Conservation (phyloP, 92 coral and sea anemone genomes). For the Zoanthus sansibaricus region DNA sequence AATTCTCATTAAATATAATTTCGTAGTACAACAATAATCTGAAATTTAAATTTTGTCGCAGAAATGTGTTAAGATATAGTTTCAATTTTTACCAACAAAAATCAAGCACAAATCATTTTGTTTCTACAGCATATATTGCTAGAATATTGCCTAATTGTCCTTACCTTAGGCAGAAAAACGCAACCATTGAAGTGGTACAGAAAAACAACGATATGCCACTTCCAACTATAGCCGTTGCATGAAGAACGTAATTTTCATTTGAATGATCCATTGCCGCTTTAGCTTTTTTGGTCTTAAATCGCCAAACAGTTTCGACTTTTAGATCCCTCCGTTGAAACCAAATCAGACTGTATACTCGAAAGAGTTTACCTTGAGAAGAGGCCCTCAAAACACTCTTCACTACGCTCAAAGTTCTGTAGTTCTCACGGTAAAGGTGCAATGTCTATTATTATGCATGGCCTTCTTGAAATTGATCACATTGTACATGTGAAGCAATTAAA, state of each 20-base stretch:
- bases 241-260: constrained; percentile 53
- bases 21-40: background rate
- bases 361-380: background rate
- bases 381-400: background rate
- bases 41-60: background rate
- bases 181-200: constrained; percentile 68
- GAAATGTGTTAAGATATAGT: background rate
- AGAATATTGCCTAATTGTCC: background rate
- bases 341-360: background rate
- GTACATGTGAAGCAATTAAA: constrained; percentile 16
- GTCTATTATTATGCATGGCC: background rate
- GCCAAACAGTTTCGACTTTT: background rate
- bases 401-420: background rate
- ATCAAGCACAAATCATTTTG: background rate
- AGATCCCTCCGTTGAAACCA: background rate
- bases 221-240: constrained; percentile 85
- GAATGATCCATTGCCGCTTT: constrained; percentile 5
- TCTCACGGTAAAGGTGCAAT: background rate
- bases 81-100: background rate
- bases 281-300: background rate
- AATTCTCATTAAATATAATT: background rate
- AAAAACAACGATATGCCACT: constrained; percentile 84
- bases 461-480: constrained; percentile 38
- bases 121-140: background rate
- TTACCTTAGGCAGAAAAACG: constrained; percentile 84